Conservation (phyloP, 2,888 invertebrate species). For the Dryobota labecula region DNA sequence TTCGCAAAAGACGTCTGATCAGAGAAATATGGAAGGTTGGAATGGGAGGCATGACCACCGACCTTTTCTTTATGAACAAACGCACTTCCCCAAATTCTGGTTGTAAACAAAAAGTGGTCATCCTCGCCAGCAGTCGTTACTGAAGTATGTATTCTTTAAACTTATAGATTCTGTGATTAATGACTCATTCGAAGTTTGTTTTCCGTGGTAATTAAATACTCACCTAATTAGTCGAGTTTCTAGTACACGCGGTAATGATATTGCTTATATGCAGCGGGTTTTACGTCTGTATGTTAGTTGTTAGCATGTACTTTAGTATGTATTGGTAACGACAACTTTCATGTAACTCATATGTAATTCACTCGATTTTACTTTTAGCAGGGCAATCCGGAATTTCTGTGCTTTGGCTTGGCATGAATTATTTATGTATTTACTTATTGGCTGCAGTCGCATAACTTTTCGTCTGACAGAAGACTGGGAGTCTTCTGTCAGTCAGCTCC, state of each 20-base stretch:
- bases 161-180: constrained; percentile 5
- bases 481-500: no score
- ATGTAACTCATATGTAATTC: constrained; percentile 36
- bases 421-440: background rate
- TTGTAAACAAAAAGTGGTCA: constrained; percentile 15
- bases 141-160: constrained; percentile 5
- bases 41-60: background rate
- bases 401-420: constrained; percentile 4
- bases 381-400: constrained; percentile 7
- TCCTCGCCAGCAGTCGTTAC: constrained; percentile 1
- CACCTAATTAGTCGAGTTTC: constrained; percentile 48
- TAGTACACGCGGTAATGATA: constrained; percentile 35
- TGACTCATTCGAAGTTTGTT: constrained; percentile 15
- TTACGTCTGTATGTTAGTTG: constrained; percentile 17
- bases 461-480: background rate
- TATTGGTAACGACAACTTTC: constrained; percentile 57
- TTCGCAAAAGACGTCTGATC: background rate
- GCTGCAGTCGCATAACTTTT: background rate
- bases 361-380: constrained; percentile 28
- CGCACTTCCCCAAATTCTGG: background rate
- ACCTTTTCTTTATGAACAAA: constrained; percentile 5
- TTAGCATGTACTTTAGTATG: constrained; percentile 35
- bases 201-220: constrained; percentile 46
- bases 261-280: constrained; percentile 24
- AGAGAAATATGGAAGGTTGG: background rate